Conservation (phyloP, 30 jellyfish, hydroid and myxozoan species). For the Aurelia sp. region DNA sequence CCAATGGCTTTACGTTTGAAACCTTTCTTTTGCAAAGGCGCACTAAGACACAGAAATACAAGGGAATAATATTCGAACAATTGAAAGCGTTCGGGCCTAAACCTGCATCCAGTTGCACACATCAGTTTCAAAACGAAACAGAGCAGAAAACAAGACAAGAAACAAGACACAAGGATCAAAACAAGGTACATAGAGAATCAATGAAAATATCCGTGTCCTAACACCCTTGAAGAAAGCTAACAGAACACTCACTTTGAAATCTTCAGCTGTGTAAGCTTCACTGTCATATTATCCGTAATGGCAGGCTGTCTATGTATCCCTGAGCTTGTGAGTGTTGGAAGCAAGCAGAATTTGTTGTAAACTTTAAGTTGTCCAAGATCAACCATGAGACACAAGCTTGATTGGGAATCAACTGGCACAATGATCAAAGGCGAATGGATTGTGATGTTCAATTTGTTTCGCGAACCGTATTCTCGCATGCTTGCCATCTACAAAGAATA, state of each 20-base stretch:
- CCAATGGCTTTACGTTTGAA: too few relatives aligned
- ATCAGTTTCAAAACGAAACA: too few relatives aligned
- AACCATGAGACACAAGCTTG: slow-evolving; percentile 77
- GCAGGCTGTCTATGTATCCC: slow-evolving; percentile 54
- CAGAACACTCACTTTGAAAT: slow-evolving; percentile 62
- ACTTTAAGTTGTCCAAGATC: slow-evolving; percentile 89
- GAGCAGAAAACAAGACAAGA: too few relatives aligned
- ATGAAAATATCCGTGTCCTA: too few relatives aligned
- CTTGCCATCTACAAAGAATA: slow-evolving; percentile 26
- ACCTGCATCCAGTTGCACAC: too few relatives aligned
- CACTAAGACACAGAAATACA: too few relatives aligned
- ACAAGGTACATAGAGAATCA: too few relatives aligned
- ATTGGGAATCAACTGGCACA: slow-evolving; percentile 77
- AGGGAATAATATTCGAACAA: too few relatives aligned
- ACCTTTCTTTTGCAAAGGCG: too few relatives aligned
- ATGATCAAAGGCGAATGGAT: slow-evolving; percentile 86
- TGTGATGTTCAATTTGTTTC: slow-evolving; percentile 72
- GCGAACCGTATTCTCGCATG: slow-evolving; percentile 67
- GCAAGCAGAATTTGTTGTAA: slow-evolving; percentile 67
- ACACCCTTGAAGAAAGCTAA: background rate
- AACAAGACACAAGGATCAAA: too few relatives aligned
- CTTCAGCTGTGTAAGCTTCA: slow-evolving; percentile 71
- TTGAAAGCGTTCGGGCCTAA: too few relatives aligned
- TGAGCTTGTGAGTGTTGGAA: background rate
- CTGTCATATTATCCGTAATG: slow-evolving; percentile 80